A percentile compares a stretch with the other conserved stretches of the same genome.
phyloP scores from a whole-genome alignment of 2,113 vertebrate genomes.

The Sinocyclocheilus anophthalmus region DNA sequence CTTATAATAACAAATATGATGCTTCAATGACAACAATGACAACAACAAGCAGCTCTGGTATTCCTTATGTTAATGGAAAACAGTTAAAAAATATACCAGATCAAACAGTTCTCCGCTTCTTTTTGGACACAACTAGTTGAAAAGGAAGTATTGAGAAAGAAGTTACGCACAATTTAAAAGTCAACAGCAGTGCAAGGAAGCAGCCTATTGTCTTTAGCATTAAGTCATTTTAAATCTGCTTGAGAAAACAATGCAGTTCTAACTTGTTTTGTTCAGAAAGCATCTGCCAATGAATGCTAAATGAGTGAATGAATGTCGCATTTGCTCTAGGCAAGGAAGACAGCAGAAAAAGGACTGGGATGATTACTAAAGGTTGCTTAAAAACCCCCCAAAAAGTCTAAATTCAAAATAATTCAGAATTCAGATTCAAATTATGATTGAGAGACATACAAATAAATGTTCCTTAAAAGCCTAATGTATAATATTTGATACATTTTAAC shows the following conservation, averaged over 20 bases:
- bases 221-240: not conserved
- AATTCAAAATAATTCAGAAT: too few relatives aligned
- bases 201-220: not conserved
- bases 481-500: too few relatives aligned
- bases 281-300: not conserved
- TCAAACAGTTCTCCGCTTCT: not conserved
- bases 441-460: too few relatives aligned
- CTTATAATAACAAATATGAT: not conserved
- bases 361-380: not conserved
- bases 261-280: not conserved
- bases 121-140: not conserved
- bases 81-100: not conserved
- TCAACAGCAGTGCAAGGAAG: not conserved
- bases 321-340: not conserved
- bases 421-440: too few relatives aligned
- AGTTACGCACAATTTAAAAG: not conserved
- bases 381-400: too few relatives aligned
- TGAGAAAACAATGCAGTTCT: not conserved
- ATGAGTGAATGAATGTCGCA: not conserved
- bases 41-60: too few relatives aligned
- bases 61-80: not conserved
- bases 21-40: not conserved
- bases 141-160: not conserved
- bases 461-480: too few relatives aligned
- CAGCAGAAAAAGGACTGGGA: not conserved